phyloP scores from a whole-genome alignment of 2,113 vertebrate genomes.

The Trichechus manatus region DNA sequence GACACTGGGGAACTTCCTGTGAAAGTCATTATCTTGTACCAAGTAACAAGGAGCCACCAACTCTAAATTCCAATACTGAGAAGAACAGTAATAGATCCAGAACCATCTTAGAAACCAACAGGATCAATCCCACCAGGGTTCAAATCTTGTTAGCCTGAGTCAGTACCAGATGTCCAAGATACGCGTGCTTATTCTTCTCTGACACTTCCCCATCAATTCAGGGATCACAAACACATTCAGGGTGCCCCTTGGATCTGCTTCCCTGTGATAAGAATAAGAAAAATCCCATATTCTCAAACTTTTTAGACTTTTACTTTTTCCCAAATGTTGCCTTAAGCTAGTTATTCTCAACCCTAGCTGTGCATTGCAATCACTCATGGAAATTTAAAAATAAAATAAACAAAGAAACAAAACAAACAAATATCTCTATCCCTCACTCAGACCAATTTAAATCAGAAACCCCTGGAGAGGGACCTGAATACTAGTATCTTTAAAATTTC shows the following conservation, averaged over 20 bases:
- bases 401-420: background rate
- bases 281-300: background rate
- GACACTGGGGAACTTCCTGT: background rate
- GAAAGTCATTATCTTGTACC: background rate
- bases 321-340: background rate
- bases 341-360: background rate
- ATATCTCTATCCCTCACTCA: background rate
- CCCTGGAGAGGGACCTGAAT: background rate
- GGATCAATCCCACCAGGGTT: background rate
- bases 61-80: background rate
- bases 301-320: background rate
- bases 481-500: background rate
- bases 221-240: background rate
- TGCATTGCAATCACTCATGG: background rate
- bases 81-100: background rate
- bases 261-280: background rate
- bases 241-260: background rate
- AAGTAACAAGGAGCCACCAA: background rate
- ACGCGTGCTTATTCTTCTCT: fast-evolving
- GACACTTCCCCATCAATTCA: background rate
- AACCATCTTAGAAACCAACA: background rate
- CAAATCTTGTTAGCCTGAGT: background rate
- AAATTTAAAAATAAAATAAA: background rate
- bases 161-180: background rate
- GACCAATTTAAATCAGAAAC: background rate